These are phyloP conservation scores for Drosophila sordidapex DNA, from an alignment of 2,888 invertebrate genomes.

Conservation along the genomic window DNA sequence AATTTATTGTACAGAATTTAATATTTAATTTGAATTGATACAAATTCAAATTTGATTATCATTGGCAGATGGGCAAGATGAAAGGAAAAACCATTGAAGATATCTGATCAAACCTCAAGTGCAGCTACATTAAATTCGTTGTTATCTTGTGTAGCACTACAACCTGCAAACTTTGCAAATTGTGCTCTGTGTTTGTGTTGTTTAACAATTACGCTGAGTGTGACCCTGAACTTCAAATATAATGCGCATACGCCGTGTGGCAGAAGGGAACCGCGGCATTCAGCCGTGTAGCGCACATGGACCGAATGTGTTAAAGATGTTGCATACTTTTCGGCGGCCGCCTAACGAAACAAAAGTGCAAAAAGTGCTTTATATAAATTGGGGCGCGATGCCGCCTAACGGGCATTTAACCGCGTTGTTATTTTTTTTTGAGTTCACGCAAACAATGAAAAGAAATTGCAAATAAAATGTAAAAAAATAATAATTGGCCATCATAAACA, in stretches of 20 bases:
- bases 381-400: slow-evolving; percentile 16
- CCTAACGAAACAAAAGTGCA: slow-evolving; percentile 10
- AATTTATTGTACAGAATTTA: not conserved
- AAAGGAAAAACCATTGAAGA: not conserved
- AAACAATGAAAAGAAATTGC: slow-evolving; percentile 21
- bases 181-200: slow-evolving; percentile 1
- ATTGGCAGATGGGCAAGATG: not conserved
- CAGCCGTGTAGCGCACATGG: not conserved
- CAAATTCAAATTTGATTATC: not conserved
- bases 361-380: slow-evolving; percentile 29
- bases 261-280: not conserved
- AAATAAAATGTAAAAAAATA: slow-evolving; percentile 33
- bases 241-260: slow-evolving; percentile 28
- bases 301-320: slow-evolving; percentile 18
- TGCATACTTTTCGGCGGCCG: slow-evolving; percentile 58
- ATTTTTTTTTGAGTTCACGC: slow-evolving; percentile 22
- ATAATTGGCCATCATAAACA: slow-evolving; percentile 51
- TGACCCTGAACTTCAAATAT: slow-evolving; percentile 54
- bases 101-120: not conserved
- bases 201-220: slow-evolving; percentile 25
- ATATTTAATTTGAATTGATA: not conserved
- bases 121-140: not conserved
- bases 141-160: not conserved
- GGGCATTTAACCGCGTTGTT: slow-evolving; percentile 37
- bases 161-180: not conserved